Conservation (phyloP, 2,888 invertebrate genomes). For the Aplocera efformata region DNA sequence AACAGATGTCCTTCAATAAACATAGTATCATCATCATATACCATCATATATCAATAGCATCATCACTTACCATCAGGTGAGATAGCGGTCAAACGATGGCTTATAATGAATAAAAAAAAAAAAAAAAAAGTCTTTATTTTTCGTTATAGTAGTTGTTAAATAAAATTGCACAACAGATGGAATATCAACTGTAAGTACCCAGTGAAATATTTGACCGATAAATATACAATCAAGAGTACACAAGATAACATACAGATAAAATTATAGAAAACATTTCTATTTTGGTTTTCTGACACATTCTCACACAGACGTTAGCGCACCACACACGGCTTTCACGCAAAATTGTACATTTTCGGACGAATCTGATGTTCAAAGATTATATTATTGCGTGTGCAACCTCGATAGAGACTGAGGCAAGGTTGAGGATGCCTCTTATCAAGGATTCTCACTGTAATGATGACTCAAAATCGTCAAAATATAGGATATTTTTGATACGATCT, state of each 20-base stretch:
- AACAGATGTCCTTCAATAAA: no score
- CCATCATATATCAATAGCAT: no score
- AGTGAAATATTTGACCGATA: conserved; percentile 21
- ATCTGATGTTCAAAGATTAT: conserved; percentile 13
- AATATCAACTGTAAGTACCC: neutral
- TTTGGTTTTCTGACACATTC: conserved; percentile 40
- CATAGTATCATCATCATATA: no score
- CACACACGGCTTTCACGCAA: conserved; percentile 7
- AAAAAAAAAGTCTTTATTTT: no score
- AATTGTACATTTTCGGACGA: conserved; percentile 1
- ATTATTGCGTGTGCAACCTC: conserved; percentile 37
- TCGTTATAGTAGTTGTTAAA: no score
- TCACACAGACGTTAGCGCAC: conserved; percentile 8
- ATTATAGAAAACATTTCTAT: conserved; percentile 31
- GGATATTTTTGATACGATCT: neutral
- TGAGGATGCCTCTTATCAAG: conserved; percentile 3
- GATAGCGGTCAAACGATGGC: no score
- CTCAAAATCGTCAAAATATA: conserved; percentile 8
- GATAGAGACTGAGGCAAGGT: conserved; percentile 17
- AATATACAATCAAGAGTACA: conserved; percentile 20
- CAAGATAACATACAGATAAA: conserved; percentile 25
- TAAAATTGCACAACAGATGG: no score
- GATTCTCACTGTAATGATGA: conserved; percentile 4
- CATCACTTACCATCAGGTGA: no score
- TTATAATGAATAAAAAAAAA: no score